Base-by-base conservation (phyloP, 2,888 invertebrate species). In the Neocrepidodera transversa region DNA sequence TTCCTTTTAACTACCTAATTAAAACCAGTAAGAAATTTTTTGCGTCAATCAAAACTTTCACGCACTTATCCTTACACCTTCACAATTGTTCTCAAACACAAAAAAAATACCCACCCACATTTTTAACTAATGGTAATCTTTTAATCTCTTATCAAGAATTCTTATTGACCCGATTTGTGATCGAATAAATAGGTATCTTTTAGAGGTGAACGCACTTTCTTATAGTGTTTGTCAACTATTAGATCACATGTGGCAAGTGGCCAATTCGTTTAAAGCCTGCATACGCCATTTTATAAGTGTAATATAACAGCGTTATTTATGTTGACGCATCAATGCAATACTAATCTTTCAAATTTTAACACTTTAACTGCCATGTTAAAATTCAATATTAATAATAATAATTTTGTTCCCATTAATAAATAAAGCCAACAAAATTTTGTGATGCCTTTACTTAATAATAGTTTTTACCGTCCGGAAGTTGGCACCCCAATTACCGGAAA, bases 201-300 rank as follows among this genome's bases (percentile, higher is more conserved):
- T 11, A 51, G 51, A 51, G 51, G 51, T 51, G 38, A 51, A 51
- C 28, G 51, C 26, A 51, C 51, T 40, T 40, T 51, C 40, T n/a
- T 26, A 13, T 50, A 36, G 18, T 48, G 13, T 48, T 18, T 51
- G 26, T 40, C 28, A 40, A 28, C 40, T 51, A 40, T 50, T 36
- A 18, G 23, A 50, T 51, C 38, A 43, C 23, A 40, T 51, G 40
- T 51, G 51, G 40, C 51, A 51, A 51, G 51, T 51, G 51, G 16
- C 51, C 40, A 40, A 40, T 40, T 51, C 38, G 30, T 18, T 18
- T 20, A 11, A 43, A 49, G 20, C 20, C 50, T 38, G 50, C 17
- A 40, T 43, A 43, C 3, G 40, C 17, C 40, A 42, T 43, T 43
- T 40, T 43, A 20, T 20, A 43, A 11, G 23, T 10, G 10, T 8